Evolutionary conservation across 2,113 vertebrate species (phyloP), one percentile per base, ranked within the genome.

Genomic region (Casuarius casuarius): DNA sequence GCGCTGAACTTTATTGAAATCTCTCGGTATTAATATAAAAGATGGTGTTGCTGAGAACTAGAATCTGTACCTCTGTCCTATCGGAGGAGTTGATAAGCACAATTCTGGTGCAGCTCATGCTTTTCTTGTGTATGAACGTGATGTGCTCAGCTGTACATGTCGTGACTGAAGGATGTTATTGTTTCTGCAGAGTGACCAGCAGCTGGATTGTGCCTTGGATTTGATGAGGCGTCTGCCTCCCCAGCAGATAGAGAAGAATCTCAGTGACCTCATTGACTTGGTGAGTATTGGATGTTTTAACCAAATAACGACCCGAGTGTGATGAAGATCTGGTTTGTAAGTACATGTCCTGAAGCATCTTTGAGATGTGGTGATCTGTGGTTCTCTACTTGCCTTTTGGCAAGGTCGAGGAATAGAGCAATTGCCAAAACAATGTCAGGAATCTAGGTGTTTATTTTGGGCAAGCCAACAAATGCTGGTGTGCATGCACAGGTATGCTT

Each of bases 181-280:
- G 9, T 82, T 44, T 90, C 71, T 48, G 10, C 98, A 99, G 99
- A 99, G 98, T 98, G 99, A 99, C 92, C 99, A 99, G 97, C 99
- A 99, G 98, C 98, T 99, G 96, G 99, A 99, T 97, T 99, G 99
- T 99, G 99, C 99, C 98, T 99, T 99, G 98, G 99, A 99, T 97
- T 98, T 99, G 97, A 99, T 99, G 99, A 99, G 99, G 98, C 99
- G 99, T 91, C 98, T 99, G 98, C 99, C 99, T 98, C 99, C 99
- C 0, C 99, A 99, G 98, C 99, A 99, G 97, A 99, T 99, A 15
- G 99, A 99, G 98, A 99, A 99, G 95, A 99, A 99, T 98, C 99
- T 99, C 98, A 99, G 99, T 25, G 99, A 99, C 98, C 99, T 99
- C 98, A 99, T 99, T 56, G 99, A 99, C 98, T 97, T 99, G 99